phyloP scores from a whole-genome alignment of 2,888 invertebrate species.

The Heliconius erato region DNA sequence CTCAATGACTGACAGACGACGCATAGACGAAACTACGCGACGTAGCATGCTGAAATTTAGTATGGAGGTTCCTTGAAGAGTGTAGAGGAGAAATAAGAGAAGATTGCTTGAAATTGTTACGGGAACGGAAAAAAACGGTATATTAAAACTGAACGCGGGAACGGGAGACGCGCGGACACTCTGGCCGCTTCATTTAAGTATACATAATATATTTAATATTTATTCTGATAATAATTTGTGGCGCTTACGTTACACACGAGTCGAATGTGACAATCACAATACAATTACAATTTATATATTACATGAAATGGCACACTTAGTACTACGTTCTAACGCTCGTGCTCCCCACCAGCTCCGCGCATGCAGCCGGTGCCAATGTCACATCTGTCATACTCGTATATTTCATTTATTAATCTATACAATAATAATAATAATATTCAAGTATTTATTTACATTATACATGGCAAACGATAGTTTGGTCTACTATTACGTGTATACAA shows the following conservation, averaged over 20 bases:
- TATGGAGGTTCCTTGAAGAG: neutral
- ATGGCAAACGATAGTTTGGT: conserved; percentile 82
- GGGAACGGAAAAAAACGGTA: too few relatives aligned
- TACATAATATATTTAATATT: conserved; percentile 51
- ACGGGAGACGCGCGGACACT: conserved; percentile 1
- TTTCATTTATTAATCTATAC: conserved; percentile 41
- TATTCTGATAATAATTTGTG: neutral
- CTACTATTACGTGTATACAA: conserved; percentile 55
- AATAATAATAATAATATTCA: conserved; percentile 41
- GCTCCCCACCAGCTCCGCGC: neutral
- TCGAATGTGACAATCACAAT: conserved; percentile 47
- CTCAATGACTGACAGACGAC: neutral
- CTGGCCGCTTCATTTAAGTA: conserved; percentile 52
- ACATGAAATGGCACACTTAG: conserved; percentile 54
- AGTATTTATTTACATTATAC: conserved; percentile 72
- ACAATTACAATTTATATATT: conserved; percentile 55
- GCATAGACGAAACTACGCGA: too few relatives aligned
- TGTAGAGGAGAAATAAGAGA: neutral
- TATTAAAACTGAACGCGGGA: neutral
- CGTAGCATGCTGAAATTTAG: too few relatives aligned
- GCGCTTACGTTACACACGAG: neutral
- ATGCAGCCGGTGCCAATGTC: neutral
- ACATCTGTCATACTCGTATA: conserved; percentile 13
- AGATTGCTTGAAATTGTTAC: too few relatives aligned
- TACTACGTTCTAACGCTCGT: conserved; percentile 49